Evolutionary conservation across 2,797 vertebrate species (phyloP), one percentile per base, ranked within the genome.

Genomic region (Rhinophrynus dorsalis): DNA sequence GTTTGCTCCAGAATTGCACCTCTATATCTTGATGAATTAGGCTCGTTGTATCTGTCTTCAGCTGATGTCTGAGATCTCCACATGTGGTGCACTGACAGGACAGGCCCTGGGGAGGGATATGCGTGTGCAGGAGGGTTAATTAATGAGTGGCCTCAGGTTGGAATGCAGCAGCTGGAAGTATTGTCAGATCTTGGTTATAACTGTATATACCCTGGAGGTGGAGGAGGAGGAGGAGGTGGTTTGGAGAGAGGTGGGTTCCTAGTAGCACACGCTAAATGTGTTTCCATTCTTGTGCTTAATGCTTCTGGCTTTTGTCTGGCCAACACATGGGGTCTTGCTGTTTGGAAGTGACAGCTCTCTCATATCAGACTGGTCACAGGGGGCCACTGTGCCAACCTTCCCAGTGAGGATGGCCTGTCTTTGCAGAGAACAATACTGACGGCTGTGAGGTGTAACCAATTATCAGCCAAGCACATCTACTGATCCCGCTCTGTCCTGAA

Each of bases 221-320:
- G 1, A 15, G n/a, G n/a, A n/a, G n/a, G n/a, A n/a, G n/a, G 67
- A 29, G 26, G 44, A 37, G 61, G 60, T 21, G 51, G 23, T 63
- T 47, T 15, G 48, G 44, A 15, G 6, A 6, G 52, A 3, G 8
- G 37, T 13, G 48, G 26, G 68, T 15, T 1, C 23, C 20, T 32
- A n/a, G 23, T 42, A 26, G 44, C 52, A 33, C 61, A 20, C 23
- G 5, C 23, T 61, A 17, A 63, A 58, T 71, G 60, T 64, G 51
- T 71, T 65, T 62, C 58, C 58, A 70, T 70, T 62, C 27, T 56
- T 29, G 44, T 47, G 21, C 65, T 57, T 33, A 32, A 33, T 50
- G 44, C 54, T 61, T 71, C 68, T 71, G 68, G 68, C 60, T 72
- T 72, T 65, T 72, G 69, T 65, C 61, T 65, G 44, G 21, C 23